Conservation (phyloP, 2,888 invertebrate species). For the Caenorhabditis plicata region DNA sequence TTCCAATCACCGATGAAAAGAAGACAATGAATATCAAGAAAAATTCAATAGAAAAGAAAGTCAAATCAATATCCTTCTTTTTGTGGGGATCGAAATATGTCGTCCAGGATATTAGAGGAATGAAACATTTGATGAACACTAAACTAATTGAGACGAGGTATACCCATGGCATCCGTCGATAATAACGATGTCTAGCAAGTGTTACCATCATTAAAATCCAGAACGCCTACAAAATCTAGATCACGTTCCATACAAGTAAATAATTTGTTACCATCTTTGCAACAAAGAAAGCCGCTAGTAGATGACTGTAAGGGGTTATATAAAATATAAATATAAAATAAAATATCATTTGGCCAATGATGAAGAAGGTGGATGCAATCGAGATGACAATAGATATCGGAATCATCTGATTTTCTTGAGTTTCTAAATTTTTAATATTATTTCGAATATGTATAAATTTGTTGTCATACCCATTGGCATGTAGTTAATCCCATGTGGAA, state of each 20-base stretch:
- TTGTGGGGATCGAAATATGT: slow-evolving; percentile 22
- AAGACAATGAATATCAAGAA: slow-evolving; percentile 24
- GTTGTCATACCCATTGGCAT: neutral
- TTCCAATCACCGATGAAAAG: slow-evolving; percentile 17
- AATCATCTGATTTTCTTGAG: too few species aligned
- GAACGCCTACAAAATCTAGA: too few species aligned
- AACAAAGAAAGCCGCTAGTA: slow-evolving; percentile 35
- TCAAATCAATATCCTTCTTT: slow-evolving; percentile 32
- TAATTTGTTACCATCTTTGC: slow-evolving; percentile 27
- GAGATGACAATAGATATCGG: slow-evolving; percentile 21
- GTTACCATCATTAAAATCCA: too few species aligned
- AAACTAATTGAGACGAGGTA: slow-evolving; percentile 27
- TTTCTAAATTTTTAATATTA: too few species aligned
- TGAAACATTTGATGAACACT: slow-evolving; percentile 27
- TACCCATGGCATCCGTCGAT: slow-evolving; percentile 33
- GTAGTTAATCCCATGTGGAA: too few species aligned
- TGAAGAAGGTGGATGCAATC: slow-evolving; percentile 33
- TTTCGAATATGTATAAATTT: neutral
- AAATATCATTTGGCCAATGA: slow-evolving; percentile 34
- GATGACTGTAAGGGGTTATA: slow-evolving; percentile 39
- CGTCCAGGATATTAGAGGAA: slow-evolving; percentile 39
- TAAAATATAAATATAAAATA: slow-evolving; percentile 43
- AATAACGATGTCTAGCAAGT: slow-evolving; percentile 17
- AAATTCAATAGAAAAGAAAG: slow-evolving; percentile 40
- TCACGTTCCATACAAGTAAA: neutral